These are phyloP conservation scores for Lycia hirtaria DNA, from an alignment of 2,888 invertebrate genomes.

Conservation along the genomic window DNA sequence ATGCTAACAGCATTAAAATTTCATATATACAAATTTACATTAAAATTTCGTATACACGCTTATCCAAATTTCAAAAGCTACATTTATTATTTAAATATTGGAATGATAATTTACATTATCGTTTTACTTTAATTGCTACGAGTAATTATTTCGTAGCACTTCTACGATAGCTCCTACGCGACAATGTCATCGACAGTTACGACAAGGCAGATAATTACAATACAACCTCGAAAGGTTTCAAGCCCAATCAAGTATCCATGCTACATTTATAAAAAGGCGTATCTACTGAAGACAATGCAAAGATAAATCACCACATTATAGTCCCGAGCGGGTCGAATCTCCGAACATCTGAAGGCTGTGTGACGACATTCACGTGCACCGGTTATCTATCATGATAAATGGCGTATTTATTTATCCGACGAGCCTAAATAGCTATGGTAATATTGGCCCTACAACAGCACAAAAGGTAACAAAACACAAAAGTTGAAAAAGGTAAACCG, in stretches of 20 bases:
- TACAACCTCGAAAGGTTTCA: slow-evolving; percentile 10
- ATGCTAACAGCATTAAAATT: too few species aligned
- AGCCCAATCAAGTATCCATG: slow-evolving; percentile 22
- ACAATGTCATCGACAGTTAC: slow-evolving; percentile 2
- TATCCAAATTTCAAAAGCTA: too few species aligned
- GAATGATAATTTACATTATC: too few species aligned
- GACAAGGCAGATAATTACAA: slow-evolving; percentile 1
- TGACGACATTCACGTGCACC: slow-evolving; percentile 78
- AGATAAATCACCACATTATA: slow-evolving; percentile 73
- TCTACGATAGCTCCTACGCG: slow-evolving; percentile 16
- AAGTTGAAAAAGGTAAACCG: slow-evolving; percentile 86
- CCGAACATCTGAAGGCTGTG: slow-evolving; percentile 66
- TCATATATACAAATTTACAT: too few species aligned
- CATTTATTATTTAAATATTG: too few species aligned
- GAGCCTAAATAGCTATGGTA: slow-evolving; percentile 86
- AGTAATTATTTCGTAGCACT: slow-evolving; percentile 21
- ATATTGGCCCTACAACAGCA: slow-evolving; percentile 85
- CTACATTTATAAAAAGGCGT: slow-evolving; percentile 38
- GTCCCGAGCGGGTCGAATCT: slow-evolving; percentile 72
- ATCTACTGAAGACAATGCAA: slow-evolving; percentile 64
- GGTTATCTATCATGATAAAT: slow-evolving; percentile 85
- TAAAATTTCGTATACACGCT: too few species aligned
- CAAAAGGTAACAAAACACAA: slow-evolving; percentile 86
- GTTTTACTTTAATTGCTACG: slow-evolving; percentile 13
- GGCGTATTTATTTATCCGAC: slow-evolving; percentile 85